Conservation (phyloP, 2,113 vertebrate species). For the Brachirus orientalis region DNA sequence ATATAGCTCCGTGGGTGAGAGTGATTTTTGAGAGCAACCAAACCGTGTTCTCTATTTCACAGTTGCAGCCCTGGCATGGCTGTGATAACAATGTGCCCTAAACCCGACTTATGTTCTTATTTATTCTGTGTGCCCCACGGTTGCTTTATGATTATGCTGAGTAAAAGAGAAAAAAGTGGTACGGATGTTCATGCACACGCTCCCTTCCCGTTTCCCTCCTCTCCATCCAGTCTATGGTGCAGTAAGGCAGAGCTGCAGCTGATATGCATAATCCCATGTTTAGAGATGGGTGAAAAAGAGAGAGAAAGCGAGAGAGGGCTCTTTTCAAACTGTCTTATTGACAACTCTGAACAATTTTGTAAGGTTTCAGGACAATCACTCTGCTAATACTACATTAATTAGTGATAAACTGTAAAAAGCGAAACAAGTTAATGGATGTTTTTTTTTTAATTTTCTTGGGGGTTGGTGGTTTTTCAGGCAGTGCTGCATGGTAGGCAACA, state of each 20-base stretch:
- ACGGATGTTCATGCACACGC: constrained; percentile 17
- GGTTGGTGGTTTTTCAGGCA: neutral
- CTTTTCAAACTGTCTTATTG: constrained; percentile 38
- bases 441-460: neutral
- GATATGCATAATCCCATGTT: constrained; percentile 46
- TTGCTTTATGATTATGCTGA: constrained; percentile 46
- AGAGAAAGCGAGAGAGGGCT: constrained; percentile 20
- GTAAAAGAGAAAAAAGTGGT: constrained; percentile 34
- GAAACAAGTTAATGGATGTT: constrained; percentile 50
- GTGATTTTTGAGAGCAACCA: constrained; percentile 28
- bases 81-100: constrained; percentile 65
- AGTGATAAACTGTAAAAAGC: constrained; percentile 36
- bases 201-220: neutral
- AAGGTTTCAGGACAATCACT: constrained; percentile 55
- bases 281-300: constrained; percentile 25
- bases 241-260: constrained; percentile 40
- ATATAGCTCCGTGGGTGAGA: constrained; percentile 43
- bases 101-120: constrained; percentile 60
- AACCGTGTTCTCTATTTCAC: constrained; percentile 57
- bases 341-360: constrained; percentile 17
- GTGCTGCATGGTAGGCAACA: constrained; percentile 1
- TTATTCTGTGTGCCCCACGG: constrained; percentile 50
- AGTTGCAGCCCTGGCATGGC: constrained; percentile 50
- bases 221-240: constrained; percentile 6
- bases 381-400: constrained; percentile 52